phyloP scores from a whole-genome alignment of 37 sponge, comb jelly and placozoan genomes.

The Tethya wilhelma region DNA sequence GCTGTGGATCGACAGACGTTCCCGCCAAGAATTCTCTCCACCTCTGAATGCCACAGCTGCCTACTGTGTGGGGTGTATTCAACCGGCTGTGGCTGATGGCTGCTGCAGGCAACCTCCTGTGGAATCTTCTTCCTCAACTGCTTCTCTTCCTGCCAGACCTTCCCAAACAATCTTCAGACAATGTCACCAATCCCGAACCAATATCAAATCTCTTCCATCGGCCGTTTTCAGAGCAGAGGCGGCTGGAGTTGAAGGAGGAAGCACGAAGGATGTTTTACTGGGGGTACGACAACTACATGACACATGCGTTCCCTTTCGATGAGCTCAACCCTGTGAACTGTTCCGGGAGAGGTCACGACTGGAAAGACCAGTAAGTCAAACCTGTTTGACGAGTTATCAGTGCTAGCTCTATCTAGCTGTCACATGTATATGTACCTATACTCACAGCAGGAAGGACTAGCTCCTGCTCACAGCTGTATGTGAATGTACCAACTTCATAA shows the following conservation, averaged over 20 bases:
- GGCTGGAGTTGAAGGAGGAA: conserved; percentile 57
- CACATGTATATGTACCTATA: neutral
- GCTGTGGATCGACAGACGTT: too few relatives aligned
- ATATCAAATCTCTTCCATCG: conserved; percentile 52
- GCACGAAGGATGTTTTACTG: conserved; percentile 91
- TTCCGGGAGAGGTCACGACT: conserved; percentile 92
- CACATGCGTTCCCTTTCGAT: conserved; percentile 94
- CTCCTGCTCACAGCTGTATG: too few relatives aligned
- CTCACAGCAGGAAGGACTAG: too few relatives aligned
- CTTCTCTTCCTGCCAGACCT: conserved; percentile 37
- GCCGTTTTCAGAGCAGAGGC: conserved; percentile 68
- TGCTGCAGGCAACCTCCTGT: conserved; percentile 47
- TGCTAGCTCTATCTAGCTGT: neutral
- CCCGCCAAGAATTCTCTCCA: too few relatives aligned
- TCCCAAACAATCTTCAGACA: neutral
- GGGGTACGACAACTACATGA: conserved; percentile 97
- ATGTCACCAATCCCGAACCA: conserved; percentile 15
- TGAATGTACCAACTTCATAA: too few relatives aligned
- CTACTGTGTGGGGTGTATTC: conserved; percentile 41
- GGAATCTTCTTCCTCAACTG: conserved; percentile 40
- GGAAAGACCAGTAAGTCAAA: conserved; percentile 74
- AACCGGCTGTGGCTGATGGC: conserved; percentile 51
- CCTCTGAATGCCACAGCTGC: neutral
- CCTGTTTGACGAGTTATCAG: neutral
- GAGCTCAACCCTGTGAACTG: conserved; percentile 96